Percentiles rank a stretch among this genome's conserved stretches.
Conservation (phyloP, 2,113 vertebrate genomes). For the Blennius ocellaris region DNA sequence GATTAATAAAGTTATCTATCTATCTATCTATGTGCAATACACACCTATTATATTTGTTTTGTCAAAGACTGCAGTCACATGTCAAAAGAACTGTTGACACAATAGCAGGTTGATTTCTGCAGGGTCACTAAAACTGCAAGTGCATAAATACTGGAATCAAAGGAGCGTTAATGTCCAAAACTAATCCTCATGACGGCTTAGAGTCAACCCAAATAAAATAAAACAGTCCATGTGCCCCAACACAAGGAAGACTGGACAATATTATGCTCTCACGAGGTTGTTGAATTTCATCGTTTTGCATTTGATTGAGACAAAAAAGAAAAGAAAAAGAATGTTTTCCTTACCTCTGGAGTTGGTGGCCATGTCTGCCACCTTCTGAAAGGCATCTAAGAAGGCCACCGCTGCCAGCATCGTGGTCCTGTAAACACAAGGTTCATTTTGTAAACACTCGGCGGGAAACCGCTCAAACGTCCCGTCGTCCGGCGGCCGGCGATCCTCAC, state of each 20-base stretch:
- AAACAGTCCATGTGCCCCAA: not conserved
- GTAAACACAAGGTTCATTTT: slow-evolving; percentile 46
- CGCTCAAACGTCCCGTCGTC: not conserved
- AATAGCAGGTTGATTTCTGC: not conserved
- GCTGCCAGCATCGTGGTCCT: slow-evolving; percentile 97
- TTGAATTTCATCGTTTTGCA: not conserved
- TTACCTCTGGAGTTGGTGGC: slow-evolving; percentile 98
- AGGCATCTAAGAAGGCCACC: slow-evolving; percentile 97
- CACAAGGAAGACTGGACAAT: not conserved
- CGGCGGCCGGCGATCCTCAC: slow-evolving; percentile 78
- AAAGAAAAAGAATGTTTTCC: slow-evolving; percentile 18
- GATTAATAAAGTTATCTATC: too few species aligned
- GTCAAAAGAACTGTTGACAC: not conserved
- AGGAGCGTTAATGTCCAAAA: too few species aligned
- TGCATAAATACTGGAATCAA: not conserved
- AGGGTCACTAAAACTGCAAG: not conserved
- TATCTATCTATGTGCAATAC: too few species aligned
- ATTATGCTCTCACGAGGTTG: not conserved
- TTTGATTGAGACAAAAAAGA: slow-evolving; percentile 3
- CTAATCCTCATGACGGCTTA: too few species aligned
- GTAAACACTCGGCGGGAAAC: slow-evolving; percentile 32
- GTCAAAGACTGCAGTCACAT: not conserved
- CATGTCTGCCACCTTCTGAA: slow-evolving; percentile 99
- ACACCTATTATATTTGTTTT: not conserved
- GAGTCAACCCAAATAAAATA: too few species aligned